phyloP scores from a whole-genome alignment of 2,888 invertebrate genomes.

The Hirudinaria manillensis region DNA sequence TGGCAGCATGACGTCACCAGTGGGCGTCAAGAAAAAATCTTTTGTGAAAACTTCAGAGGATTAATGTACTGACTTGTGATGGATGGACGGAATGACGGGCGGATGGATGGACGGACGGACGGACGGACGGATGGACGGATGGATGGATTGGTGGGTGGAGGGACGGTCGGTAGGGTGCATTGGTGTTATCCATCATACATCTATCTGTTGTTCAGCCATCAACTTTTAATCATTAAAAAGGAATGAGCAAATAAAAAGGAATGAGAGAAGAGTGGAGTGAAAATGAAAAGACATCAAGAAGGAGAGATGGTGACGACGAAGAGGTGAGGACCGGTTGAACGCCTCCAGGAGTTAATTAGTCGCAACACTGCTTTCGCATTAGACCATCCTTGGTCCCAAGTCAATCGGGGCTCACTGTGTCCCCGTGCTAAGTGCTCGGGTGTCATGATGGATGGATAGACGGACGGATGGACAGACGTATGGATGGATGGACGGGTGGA shows the following conservation, averaged over 20 bases:
- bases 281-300: background rate
- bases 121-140: too few species aligned
- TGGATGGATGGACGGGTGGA: too few species aligned
- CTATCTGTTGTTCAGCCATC: too few species aligned
- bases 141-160: too few species aligned
- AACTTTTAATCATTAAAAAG: background rate
- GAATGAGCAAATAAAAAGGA: background rate
- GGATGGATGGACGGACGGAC: too few species aligned
- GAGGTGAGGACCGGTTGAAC: background rate
- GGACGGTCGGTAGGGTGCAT: too few species aligned
- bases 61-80: too few species aligned
- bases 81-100: too few species aligned
- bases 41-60: background rate
- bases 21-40: background rate
- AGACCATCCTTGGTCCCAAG: constrained; percentile 1
- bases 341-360: constrained; percentile 18
- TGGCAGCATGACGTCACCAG: constrained; percentile 10
- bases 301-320: background rate
- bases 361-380: constrained; percentile 28
- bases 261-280: background rate
- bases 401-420: background rate
- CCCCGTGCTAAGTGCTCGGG: too few species aligned
- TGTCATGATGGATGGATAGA: too few species aligned
- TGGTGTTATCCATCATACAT: too few species aligned
- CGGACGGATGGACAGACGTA: too few species aligned